Percentiles rank a stretch among this genome's conserved stretches.
These are phyloP conservation scores for Champsocephalus esox DNA, from an alignment of 2,797 vertebrate genomes.

Conservation along the genomic window DNA sequence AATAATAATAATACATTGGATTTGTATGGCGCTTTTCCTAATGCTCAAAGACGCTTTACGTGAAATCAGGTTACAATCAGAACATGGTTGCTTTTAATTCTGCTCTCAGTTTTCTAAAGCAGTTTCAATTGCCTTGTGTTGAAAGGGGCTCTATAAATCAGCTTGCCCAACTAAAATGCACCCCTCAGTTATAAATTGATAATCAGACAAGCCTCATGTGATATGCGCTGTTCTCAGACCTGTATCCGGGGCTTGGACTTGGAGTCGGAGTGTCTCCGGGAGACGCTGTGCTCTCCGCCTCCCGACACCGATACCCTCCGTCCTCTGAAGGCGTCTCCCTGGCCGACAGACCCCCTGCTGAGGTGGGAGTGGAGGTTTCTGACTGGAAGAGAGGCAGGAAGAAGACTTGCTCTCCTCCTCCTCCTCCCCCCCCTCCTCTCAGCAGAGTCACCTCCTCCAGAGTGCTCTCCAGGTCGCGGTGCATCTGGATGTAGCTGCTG, in stretches of 20 bases:
- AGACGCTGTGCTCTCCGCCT: constrained; percentile 66
- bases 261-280: constrained; percentile 75
- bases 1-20: no score
- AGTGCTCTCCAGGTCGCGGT: constrained; percentile 91
- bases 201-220: no score
- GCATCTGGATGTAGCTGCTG: constrained; percentile 97
- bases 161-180: no score
- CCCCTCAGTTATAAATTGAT: no score
- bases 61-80: no score
- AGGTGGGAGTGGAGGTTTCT: constrained; percentile 91
- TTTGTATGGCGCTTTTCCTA: no score
- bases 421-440: constrained; percentile 23
- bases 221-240: constrained; percentile 32
- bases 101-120: no score
- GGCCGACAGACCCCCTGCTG: constrained; percentile 87
- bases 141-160: no score
- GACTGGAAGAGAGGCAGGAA: constrained; percentile 93
- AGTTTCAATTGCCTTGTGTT: no score
- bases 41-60: no score
- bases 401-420: constrained; percentile 84
- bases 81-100: no score
- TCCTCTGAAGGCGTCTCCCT: constrained; percentile 93
- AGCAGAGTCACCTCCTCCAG: constrained; percentile 85
- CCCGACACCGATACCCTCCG: constrained; percentile 81
- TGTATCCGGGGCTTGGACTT: constrained; percentile 68